Base-by-base conservation (phyloP, 2,888 invertebrate genomes). In the Scrobipalpa atriplicella region DNA sequence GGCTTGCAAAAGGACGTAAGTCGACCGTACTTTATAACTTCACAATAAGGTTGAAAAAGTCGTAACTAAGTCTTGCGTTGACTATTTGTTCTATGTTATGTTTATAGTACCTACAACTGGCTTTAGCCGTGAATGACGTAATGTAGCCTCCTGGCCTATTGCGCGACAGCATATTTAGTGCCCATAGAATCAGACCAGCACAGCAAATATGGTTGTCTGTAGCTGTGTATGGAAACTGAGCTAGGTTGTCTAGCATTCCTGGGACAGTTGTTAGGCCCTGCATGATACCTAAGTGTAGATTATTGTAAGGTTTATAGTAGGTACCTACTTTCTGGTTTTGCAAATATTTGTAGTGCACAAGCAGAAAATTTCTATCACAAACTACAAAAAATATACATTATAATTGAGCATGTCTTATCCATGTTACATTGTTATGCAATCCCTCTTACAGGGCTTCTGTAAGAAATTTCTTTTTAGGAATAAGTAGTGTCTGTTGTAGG, bases 131-230 rank as follows among this genome's bases (percentile, higher is more conserved):
- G 89, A 89, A 62, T 89, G 89, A 89, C 87, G 89, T 86, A 87
- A 89, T 80, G 41, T 54, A 58, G 63, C 65, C 61, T 56, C 66
- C 68, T 74, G 67, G 78, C 80, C 78, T 83, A 86, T 84, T 83
- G 84, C 85, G 86, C 81, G 78, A 80, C 77, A 83, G 84, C 83
- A 84, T 58, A 85, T 84, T 84, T 82, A 80, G 79, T 79, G 79
- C 68, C 77, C 76, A 81, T 81, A 82, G 82, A 82, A 79, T 76
- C 71, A 76, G 75, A 77, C 73, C 68, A 68, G 70, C 68, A 71
- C 69, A 75, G 75, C 70, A 64, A 58, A 58, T 58, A 58, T 38
- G 58, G 58, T 16, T 58, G 69, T 29, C 82, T 80, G 77, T 82
- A 79, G 80, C 70, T 73, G 68, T 63, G 62, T 68, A 68, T 69